Evolutionary conservation across 2,797 vertebrate species (phyloP).

Genomic region (Kryptopterus vitreolus): DNA sequence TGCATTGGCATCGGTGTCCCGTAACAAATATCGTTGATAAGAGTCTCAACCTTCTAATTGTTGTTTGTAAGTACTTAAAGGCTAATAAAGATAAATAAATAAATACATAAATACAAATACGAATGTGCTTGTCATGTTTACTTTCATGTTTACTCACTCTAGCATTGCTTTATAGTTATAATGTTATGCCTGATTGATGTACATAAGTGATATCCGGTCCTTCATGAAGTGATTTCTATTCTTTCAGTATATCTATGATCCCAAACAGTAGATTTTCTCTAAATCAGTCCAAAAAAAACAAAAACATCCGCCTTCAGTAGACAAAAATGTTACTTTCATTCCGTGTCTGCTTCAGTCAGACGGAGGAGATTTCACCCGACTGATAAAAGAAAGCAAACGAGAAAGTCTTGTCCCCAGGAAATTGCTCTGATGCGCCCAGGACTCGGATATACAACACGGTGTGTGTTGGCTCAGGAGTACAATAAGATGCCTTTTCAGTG

Average conservation of each 20-base stretch:
- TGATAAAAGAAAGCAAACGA: slow-evolving; percentile 24
- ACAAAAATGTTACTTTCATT: slow-evolving; percentile 53
- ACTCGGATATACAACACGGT: background rate
- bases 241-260: too few species aligned
- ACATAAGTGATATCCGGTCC: background rate
- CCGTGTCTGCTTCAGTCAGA: slow-evolving; percentile 4
- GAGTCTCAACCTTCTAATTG: too few species aligned
- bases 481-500: too few species aligned
- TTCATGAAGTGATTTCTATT: background rate
- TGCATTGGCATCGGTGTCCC: too few species aligned
- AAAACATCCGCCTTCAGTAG: slow-evolving; percentile 50
- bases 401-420: slow-evolving; percentile 3
- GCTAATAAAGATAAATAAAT: too few species aligned
- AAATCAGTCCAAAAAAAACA: slow-evolving; percentile 65
- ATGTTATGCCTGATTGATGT: too few species aligned
- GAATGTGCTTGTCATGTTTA: too few species aligned
- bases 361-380: slow-evolving; percentile 21
- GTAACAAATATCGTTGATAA: too few species aligned
- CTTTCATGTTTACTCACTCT: too few species aligned
- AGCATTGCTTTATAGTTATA: too few species aligned
- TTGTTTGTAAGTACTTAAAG: too few species aligned
- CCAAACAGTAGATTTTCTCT: background rate
- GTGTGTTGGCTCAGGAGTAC: background rate
- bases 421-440: slow-evolving; percentile 9
- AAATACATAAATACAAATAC: too few species aligned